A percentile compares a stretch with the other conserved stretches of the same genome.
Conservation (phyloP, 1,140 invertebrate genomes). For the Anastrepha ludens region DNA sequence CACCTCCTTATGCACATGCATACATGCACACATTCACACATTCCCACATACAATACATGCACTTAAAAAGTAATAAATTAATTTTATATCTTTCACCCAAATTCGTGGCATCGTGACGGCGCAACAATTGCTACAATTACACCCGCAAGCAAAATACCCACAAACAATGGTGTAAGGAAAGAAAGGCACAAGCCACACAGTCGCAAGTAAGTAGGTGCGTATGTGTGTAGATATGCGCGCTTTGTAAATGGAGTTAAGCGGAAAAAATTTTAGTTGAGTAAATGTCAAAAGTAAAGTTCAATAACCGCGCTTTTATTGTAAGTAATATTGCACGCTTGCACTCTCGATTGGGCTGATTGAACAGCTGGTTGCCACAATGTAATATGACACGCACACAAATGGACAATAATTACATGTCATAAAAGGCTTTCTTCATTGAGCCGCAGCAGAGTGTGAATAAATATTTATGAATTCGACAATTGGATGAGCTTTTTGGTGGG, state of each 20-base stretch:
- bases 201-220: too few relatives aligned
- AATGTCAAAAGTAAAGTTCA: slow-evolving; percentile 48
- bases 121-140: slow-evolving; percentile 40
- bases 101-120: slow-evolving; percentile 27
- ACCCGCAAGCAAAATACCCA: slow-evolving; percentile 16
- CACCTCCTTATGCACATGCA: too few relatives aligned
- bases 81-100: slow-evolving; percentile 47
- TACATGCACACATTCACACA: not conserved
- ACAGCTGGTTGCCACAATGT: not conserved
- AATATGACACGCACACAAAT: not conserved
- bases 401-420: not conserved
- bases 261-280: not conserved
- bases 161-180: not conserved
- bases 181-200: not conserved
- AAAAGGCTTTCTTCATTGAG: not conserved
- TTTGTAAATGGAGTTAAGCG: too few relatives aligned
- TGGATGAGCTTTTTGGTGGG: not conserved
- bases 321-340: slow-evolving; percentile 11
- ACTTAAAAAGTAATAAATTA: slow-evolving; percentile 42
- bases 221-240: too few relatives aligned
- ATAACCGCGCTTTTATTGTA: slow-evolving; percentile 20
- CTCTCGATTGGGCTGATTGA: slow-evolving; percentile 14
- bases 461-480: slow-evolving; percentile 38
- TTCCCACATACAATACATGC: not conserved
- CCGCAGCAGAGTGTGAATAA: slow-evolving; percentile 9